These are phyloP conservation scores for Euphonia xanthogaster DNA, from an alignment of 2,797 vertebrate species.

Conservation along the genomic window DNA sequence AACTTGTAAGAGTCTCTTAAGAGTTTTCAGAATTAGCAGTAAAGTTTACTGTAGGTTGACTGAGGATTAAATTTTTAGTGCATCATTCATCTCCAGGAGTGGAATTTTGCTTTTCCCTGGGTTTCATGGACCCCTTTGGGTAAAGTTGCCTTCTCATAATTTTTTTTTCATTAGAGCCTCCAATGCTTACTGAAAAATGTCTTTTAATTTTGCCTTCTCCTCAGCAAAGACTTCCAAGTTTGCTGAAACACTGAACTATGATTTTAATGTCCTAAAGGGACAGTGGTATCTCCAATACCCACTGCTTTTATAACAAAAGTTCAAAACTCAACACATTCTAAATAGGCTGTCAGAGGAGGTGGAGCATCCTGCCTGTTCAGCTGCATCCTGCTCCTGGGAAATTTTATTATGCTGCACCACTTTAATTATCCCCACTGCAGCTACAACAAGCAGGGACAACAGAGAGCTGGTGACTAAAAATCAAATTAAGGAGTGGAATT, in stretches of 20 bases:
- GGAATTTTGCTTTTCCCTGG: not conserved
- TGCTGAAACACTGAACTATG: not conserved
- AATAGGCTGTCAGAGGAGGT: not conserved
- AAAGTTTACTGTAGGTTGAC: not conserved
- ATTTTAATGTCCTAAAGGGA: constrained; percentile 7
- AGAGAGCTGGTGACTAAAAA: constrained; percentile 22
- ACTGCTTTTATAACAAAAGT: not conserved
- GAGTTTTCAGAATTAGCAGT: not conserved
- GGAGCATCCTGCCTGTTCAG: not conserved
- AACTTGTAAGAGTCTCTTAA: not conserved
- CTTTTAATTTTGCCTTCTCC: constrained; percentile 1
- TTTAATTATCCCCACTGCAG: constrained; percentile 36
- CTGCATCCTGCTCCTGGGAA: not conserved
- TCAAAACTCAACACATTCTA: not conserved
- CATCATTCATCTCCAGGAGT: not conserved
- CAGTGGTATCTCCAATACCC: not conserved
- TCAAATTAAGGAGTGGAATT: not conserved
- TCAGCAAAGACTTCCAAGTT: not conserved
- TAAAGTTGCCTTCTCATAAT: not conserved
- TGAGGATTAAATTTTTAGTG: not conserved
- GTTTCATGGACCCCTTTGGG: not conserved
- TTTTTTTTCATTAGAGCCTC: not conserved
- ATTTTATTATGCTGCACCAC: not conserved
- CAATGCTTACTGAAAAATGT: not conserved
- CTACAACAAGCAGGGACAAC: not conserved